A percentile compares a stretch with the other conserved stretches of the same genome.
Conservation (phyloP, 2,113 vertebrate species). For the Microcebus lehilahytsara region DNA sequence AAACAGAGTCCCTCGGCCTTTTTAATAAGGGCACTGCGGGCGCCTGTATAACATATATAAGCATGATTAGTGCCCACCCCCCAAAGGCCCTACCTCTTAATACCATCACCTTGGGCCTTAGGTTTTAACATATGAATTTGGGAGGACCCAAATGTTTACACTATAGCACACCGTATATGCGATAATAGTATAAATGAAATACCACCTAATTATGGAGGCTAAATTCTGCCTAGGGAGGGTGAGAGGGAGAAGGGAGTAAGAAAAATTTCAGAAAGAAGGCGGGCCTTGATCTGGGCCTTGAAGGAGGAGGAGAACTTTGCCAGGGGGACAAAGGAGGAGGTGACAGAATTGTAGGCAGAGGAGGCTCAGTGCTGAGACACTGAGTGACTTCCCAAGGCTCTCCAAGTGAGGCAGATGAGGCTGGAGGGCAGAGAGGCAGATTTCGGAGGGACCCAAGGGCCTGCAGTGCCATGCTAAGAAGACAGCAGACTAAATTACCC, state of each 20-base stretch:
- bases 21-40: background rate
- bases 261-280: background rate
- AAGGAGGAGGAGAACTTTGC: background rate
- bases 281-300: background rate
- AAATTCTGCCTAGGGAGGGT: background rate
- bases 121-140: background rate
- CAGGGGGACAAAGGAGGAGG: background rate
- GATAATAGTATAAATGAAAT: background rate
- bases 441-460: background rate
- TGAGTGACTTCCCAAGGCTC: background rate
- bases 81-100: background rate
- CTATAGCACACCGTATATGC: background rate
- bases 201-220: background rate
- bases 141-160: background rate
- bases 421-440: background rate
- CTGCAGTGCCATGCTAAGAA: background rate
- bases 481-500: background rate
- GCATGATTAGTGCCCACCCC: background rate
- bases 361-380: accelerated
- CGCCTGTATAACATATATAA: background rate
- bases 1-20: background rate
- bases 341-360: background rate
- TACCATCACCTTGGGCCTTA: background rate
- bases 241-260: background rate
- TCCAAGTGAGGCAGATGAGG: background rate